Conservation (phyloP, 1,140 invertebrate species). For the Leptinotarsa undecemlineata region DNA sequence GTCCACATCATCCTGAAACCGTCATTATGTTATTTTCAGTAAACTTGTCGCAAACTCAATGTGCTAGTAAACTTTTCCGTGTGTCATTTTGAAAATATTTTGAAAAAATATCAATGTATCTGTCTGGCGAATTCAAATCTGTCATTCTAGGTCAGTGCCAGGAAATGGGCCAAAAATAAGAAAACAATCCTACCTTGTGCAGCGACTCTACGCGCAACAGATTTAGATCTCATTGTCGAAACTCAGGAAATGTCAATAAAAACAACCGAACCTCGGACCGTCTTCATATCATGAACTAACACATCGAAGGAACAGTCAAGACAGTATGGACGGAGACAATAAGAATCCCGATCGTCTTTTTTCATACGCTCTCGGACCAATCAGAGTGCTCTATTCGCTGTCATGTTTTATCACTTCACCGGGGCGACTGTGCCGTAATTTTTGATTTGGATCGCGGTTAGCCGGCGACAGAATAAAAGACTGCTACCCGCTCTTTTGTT, state of each 20-base stretch:
- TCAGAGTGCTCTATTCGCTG: constrained; percentile 49
- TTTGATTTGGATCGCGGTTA: constrained; percentile 45
- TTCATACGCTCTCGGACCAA: constrained; percentile 43
- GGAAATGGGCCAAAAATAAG: neutral
- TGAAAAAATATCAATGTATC: too few species aligned
- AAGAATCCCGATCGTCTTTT: constrained; percentile 42
- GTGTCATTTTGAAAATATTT: too few species aligned
- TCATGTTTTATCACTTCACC: constrained; percentile 55
- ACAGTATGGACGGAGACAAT: constrained; percentile 43
- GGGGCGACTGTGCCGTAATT: constrained; percentile 49
- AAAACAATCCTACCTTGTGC: constrained; percentile 57
- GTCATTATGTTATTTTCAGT: too few species aligned
- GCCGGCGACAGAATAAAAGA: constrained; percentile 35
- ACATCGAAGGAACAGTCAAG: constrained; percentile 25
- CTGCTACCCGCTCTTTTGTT: constrained; percentile 34
- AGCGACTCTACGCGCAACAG: constrained; percentile 60
- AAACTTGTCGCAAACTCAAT: too few species aligned
- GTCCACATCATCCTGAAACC: too few species aligned
- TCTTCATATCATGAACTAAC: constrained; percentile 30
- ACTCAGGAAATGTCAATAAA: constrained; percentile 20
- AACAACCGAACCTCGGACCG: constrained; percentile 20
- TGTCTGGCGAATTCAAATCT: too few species aligned
- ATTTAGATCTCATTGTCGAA: constrained; percentile 59
- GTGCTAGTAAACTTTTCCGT: too few species aligned
- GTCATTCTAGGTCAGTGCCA: neutral